Evolutionary conservation across 2,113 vertebrate species (phyloP).

Genomic region (Motacilla tschutschensis): DNA sequence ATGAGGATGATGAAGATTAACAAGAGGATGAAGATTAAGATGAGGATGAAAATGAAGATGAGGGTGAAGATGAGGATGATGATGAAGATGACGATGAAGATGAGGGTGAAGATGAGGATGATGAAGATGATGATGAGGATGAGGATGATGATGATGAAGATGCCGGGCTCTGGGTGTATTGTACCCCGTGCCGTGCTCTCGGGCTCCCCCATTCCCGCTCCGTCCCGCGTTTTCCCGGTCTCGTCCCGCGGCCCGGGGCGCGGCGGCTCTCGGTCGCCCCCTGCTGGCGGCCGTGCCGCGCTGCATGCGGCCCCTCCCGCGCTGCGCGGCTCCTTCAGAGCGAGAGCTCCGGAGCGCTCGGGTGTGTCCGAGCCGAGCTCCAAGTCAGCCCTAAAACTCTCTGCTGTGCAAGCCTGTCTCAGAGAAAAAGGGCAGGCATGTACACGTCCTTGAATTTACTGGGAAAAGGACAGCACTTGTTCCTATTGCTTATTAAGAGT

Average conservation of each 20-base stretch:
- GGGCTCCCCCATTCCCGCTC: too few species aligned
- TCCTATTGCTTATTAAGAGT: not conserved
- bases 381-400: not conserved
- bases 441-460: not conserved
- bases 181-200: too few species aligned
- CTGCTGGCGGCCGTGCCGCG: not conserved
- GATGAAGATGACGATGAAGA: not conserved
- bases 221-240: too few species aligned
- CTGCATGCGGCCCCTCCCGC: not conserved
- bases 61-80: too few species aligned
- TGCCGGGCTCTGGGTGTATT: not conserved
- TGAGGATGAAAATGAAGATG: too few species aligned
- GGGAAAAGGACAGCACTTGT: not conserved
- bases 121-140: not conserved
- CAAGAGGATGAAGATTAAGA: too few species aligned
- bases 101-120: too few species aligned
- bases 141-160: not conserved
- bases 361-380: not conserved
- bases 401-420: not conserved
- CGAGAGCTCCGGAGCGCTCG: rapidly evolving
- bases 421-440: not conserved
- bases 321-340: not conserved
- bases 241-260: not conserved
- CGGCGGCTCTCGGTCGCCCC: not conserved
- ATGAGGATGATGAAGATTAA: too few species aligned